Evolutionary conservation across 2,888 invertebrate genomes (phyloP), one percentile per base, ranked within the genome.

Genomic region (Abrostola tripartita): DNA sequence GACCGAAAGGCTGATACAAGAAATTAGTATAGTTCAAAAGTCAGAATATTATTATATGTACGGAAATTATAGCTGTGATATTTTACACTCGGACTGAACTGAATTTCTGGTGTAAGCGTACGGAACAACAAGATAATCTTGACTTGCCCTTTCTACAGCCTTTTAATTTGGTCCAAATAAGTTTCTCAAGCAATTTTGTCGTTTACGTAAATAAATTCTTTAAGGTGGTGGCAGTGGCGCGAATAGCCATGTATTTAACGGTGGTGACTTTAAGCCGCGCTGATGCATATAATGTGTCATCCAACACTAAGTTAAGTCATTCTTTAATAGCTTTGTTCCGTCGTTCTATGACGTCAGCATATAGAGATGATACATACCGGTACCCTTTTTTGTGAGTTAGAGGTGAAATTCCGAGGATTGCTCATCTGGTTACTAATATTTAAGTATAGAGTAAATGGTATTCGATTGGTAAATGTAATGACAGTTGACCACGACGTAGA

Each of bases 241-340:
- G 10, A 47, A 47, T 47, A 47, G 44, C 10, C 24, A 6, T 47
- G 12, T 24, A 47, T 47, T 44, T 47, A 47, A 47, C 44, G 44
- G 44, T 47, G 14, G 14, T 47, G 44, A 24, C 44, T 47, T 47
- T 14, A 5, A 47, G 14, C 44, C 44, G 44, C 44, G 14, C 44
- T 47, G 44, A 47, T 24, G 44, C 44, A 14, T 47, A 47, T 47
- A 47, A 47, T 9, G 44, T 47, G 44, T 47, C 14, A 47, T 47
- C 24, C 44, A 47, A 47, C 44, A 24, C 24, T 24, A 24, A 24
- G 24, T 47, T 47, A 47, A 24, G 44, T 24, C 44, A 47, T 44
- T 24, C 24, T 4, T 8, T 44, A 14, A 44, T 47, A 47, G 14
- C 9, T 47, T 14, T 47, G 44, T 47, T 24, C 14, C 44, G 44